Evolutionary conservation across 1,140 invertebrate genomes (phyloP).

Genomic region (Aphaenogaster ashmeadi): DNA sequence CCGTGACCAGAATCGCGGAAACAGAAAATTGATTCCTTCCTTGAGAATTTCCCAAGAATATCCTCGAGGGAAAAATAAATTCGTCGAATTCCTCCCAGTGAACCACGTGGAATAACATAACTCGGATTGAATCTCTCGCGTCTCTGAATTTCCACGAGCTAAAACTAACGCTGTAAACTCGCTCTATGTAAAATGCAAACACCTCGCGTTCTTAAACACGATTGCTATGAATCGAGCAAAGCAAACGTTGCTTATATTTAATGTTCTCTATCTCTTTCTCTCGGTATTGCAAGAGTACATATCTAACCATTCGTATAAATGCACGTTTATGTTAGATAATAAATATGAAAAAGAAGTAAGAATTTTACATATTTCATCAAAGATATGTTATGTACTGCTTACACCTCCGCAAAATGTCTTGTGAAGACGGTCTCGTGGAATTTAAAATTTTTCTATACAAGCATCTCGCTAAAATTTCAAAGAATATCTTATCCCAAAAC

Average conservation of each 20-base stretch:
- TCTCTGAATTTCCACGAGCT: constrained; percentile 34
- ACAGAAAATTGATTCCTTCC: constrained; percentile 61
- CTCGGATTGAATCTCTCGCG: constrained; percentile 43
- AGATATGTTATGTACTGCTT: constrained; percentile 1
- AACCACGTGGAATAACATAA: constrained; percentile 42
- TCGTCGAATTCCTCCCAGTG: constrained; percentile 40
- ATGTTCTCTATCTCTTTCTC: not conserved
- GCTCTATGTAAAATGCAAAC: constrained; percentile 18
- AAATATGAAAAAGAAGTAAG: not conserved
- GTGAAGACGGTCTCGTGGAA: not conserved
- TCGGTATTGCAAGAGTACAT: not conserved
- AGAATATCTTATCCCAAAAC: not conserved
- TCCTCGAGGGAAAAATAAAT: constrained; percentile 59
- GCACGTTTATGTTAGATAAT: not conserved
- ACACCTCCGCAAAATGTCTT: not conserved
- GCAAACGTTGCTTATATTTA: constrained; percentile 35
- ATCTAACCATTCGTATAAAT: not conserved
- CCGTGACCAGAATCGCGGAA: constrained; percentile 51
- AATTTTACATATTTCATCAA: constrained; percentile 6
- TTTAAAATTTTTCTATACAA: not conserved
- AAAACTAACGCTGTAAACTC: constrained; percentile 47
- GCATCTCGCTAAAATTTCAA: not conserved
- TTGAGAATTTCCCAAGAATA: constrained; percentile 44
- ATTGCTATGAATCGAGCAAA: constrained; percentile 19
- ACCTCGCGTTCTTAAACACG: constrained; percentile 31